These are phyloP conservation scores for Carollia perspicillata DNA, from an alignment of 2,113 vertebrate genomes.

Conservation along the genomic window DNA sequence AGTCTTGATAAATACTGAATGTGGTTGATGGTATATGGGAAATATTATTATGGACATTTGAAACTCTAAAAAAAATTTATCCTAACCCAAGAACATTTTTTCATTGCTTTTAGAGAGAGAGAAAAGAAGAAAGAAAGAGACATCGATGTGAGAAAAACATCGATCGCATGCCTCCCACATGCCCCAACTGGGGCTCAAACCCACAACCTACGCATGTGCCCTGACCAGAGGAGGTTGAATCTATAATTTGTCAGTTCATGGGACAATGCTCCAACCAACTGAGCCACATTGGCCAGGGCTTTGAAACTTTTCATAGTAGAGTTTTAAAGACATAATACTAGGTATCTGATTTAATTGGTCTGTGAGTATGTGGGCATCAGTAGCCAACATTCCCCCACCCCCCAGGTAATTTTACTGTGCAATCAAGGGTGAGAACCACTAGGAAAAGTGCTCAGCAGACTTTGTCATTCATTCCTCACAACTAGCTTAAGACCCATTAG, in stretches of 20 bases:
- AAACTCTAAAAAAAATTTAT: background rate
- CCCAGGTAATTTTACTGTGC: background rate
- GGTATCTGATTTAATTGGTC: background rate
- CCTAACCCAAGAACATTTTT: too few relatives aligned
- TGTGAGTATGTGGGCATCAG: background rate
- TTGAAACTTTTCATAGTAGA: background rate
- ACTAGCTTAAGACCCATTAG: background rate
- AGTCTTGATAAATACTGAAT: background rate
- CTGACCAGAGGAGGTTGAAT: too few relatives aligned
- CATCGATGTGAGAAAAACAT: too few relatives aligned
- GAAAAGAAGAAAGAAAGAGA: too few relatives aligned
- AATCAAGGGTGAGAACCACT: background rate
- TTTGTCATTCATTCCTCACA: background rate
- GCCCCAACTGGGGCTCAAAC: too few relatives aligned
- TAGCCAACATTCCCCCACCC: background rate
- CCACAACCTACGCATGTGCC: too few relatives aligned
- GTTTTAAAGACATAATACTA: background rate
- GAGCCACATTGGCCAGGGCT: background rate
- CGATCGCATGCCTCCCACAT: too few relatives aligned
- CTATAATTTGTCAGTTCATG: too few relatives aligned
- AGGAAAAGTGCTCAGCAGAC: too few relatives aligned
- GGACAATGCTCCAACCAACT: too few relatives aligned
- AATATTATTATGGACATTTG: background rate
- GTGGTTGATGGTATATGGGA: background rate
- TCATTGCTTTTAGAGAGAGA: too few relatives aligned